Base-by-base conservation (phyloP, 2,797 vertebrate genomes). In the Vultur gryphus region DNA sequence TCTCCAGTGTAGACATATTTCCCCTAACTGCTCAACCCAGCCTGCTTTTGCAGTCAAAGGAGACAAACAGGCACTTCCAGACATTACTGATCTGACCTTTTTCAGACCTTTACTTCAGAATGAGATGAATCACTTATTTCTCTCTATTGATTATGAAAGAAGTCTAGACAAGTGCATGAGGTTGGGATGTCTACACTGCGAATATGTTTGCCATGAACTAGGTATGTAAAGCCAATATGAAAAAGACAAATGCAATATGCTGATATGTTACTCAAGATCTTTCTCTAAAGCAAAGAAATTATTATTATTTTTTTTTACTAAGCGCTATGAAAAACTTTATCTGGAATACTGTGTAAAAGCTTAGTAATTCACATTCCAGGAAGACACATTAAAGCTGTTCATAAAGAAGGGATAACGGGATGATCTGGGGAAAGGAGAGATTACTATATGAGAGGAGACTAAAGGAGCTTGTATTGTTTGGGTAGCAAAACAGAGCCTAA, bases 71-170 rank as follows among this genome's bases (percentile, higher is more conserved):
- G 28, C 70, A 71, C n/a, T 85, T 94, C 84, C 75, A 94, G 92
- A 89, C 67, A 6, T 80, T 95, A 96, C 92, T 92, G 95, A 97
- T 92, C 64, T 69, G 75, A 85, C 58, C 82, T 95, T 96, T 94
- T 89, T 31, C 78, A 92, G 69, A 87, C 67, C 61, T 93, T 93
- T 71, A n/a, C 35, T 83, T 89, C 75, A 87, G 52, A 91, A 92
- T 64, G 61, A 87, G 71, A 67, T 85, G 15, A 91, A 94, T 92
- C 52, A 66, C 41, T 89, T 70, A 52, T 71, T 89, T 94, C 71
- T 83, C 29, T 43, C 18, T 67, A 92, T 89, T 46, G 71, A 94
- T 94, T 91, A 64, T 35, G 37, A 64, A 83, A 84, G 58, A 84
- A 76, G 25, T 73, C 81, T 83, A 87, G 81, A 87, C 31, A 83